Conservation (phyloP, 1,140 invertebrate species). For the Hermetia illucens region DNA sequence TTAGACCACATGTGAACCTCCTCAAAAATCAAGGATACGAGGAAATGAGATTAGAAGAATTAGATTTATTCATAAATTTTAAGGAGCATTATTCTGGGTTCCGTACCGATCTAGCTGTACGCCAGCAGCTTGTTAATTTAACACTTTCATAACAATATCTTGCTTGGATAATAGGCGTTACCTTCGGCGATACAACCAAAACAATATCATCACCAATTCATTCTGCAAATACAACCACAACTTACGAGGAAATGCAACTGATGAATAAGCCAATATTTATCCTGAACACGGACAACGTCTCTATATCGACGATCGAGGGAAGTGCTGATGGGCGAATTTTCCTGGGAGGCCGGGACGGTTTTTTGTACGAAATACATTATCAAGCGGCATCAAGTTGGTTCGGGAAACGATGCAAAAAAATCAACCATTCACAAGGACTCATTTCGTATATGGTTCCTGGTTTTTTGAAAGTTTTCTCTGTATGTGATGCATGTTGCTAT, state of each 20-base stretch:
- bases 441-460: constrained; percentile 81
- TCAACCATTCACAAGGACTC: constrained; percentile 82
- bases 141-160: too few species aligned
- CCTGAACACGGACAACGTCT: constrained; percentile 80
- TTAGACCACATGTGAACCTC: too few species aligned
- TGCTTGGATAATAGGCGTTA: constrained; percentile 21
- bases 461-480: constrained; percentile 58
- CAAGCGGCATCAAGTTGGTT: constrained; percentile 86
- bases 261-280: constrained; percentile 88
- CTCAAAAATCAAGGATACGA: too few species aligned
- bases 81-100: too few species aligned
- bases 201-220: constrained; percentile 9
- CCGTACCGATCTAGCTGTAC: too few species aligned
- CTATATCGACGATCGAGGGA: constrained; percentile 69
- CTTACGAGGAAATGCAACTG: constrained; percentile 70
- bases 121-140: too few species aligned
- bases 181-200: constrained; percentile 16
- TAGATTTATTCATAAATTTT: too few species aligned
- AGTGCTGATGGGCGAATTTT: constrained; percentile 82
- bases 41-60: too few species aligned
- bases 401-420: constrained; percentile 84
- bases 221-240: constrained; percentile 13
- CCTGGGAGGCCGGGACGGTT: constrained; percentile 87
- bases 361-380: constrained; percentile 90
- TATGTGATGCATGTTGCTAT: constrained; percentile 6